Conservation (phyloP, 1,140 invertebrate species). For the Zophobas morio region DNA sequence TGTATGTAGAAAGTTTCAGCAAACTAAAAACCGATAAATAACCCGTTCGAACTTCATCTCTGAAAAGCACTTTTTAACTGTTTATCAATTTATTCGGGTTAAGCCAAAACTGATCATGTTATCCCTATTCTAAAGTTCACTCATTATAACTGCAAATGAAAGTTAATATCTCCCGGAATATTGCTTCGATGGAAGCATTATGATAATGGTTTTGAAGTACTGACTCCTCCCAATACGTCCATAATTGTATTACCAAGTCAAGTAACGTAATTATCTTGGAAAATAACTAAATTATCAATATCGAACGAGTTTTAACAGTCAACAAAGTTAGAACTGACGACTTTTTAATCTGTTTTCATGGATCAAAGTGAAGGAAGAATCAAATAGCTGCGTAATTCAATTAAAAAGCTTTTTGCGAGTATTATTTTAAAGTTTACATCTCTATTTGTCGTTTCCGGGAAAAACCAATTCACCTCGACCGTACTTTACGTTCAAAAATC, state of each 20-base stretch:
- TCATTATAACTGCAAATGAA: neutral
- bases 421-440: slow-evolving; percentile 19
- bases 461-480: slow-evolving; percentile 4
- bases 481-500: too few relatives aligned
- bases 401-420: slow-evolving; percentile 11
- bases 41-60: neutral
- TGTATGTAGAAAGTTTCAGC: slow-evolving; percentile 30
- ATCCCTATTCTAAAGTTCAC: too few relatives aligned
- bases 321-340: slow-evolving; percentile 31
- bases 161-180: slow-evolving; percentile 19
- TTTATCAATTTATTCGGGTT: too few relatives aligned
- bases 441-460: slow-evolving; percentile 10
- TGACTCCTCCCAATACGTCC: slow-evolving; percentile 22
- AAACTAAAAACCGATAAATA: slow-evolving; percentile 1
- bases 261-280: slow-evolving; percentile 37
- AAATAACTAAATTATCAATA: slow-evolving; percentile 42
- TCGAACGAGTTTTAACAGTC: slow-evolving; percentile 38
- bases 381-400: neutral
- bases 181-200: slow-evolving; percentile 28
- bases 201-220: slow-evolving; percentile 30
- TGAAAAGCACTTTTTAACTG: too few relatives aligned
- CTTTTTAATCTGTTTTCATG: slow-evolving; percentile 39
- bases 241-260: slow-evolving; percentile 39
- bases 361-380: slow-evolving; percentile 35
- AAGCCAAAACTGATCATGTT: too few relatives aligned